A percentile compares a stretch with the other conserved stretches of the same genome.
Conservation (phyloP, 2,113 vertebrate species). For the Pimephales promelas region DNA sequence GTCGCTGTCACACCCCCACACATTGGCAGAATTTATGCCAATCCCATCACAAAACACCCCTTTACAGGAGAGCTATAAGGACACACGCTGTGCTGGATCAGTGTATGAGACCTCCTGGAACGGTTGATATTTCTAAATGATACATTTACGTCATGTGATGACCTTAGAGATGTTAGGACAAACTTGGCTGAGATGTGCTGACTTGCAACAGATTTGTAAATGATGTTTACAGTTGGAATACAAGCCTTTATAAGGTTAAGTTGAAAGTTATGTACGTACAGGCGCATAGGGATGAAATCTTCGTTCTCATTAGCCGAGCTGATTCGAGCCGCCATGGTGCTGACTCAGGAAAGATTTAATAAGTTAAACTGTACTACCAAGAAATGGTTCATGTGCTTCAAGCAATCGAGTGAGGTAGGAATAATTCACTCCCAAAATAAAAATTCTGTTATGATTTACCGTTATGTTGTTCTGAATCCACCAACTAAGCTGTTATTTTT, state of each 20-base stretch:
- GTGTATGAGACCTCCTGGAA: slow-evolving; percentile 19
- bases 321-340: background rate
- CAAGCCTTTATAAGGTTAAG: slow-evolving; percentile 4
- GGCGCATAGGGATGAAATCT: slow-evolving; percentile 1
- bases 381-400: background rate
- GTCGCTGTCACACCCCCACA: slow-evolving; percentile 27
- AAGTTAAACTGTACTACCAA: slow-evolving; percentile 9
- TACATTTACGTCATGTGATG: background rate
- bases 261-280: background rate
- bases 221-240: slow-evolving; percentile 4
- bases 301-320: background rate
- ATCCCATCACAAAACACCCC: slow-evolving; percentile 28
- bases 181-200: background rate
- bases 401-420: background rate
- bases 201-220: slow-evolving; percentile 21
- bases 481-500: background rate
- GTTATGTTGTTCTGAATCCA: background rate
- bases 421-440: background rate
- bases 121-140: slow-evolving; percentile 29
- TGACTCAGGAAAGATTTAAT: slow-evolving; percentile 25
- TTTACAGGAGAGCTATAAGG: slow-evolving; percentile 33
- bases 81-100: slow-evolving; percentile 24
- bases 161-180: slow-evolving; percentile 24
- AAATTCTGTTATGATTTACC: background rate
- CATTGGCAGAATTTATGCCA: slow-evolving; percentile 28